phyloP scores from a whole-genome alignment of 2,888 invertebrate species.

The Epinotia bilunana region DNA sequence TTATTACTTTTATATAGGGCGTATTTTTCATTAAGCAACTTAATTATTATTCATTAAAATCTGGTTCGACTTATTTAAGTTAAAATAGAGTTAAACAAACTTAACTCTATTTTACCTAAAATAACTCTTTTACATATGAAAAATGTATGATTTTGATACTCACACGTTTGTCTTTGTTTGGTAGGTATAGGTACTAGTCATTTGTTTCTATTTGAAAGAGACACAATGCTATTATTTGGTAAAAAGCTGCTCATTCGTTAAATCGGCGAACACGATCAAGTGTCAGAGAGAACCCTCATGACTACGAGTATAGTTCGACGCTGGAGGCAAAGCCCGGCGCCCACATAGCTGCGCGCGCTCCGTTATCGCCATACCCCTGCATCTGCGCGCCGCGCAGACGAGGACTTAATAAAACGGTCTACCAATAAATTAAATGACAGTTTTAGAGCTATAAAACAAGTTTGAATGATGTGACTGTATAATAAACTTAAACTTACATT shows the following conservation, averaged over 20 bases:
- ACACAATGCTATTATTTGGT: background rate
- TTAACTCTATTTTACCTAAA: no score
- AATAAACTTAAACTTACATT: background rate
- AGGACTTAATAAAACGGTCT: no score
- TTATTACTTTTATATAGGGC: slow-evolving; percentile 4
- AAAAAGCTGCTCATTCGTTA: background rate
- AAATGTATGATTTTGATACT: no score
- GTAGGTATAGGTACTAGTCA: no score
- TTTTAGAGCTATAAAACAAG: background rate
- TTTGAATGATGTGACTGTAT: background rate
- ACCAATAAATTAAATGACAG: background rate
- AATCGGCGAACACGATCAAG: no score
- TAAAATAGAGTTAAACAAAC: no score
- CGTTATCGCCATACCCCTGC: no score
- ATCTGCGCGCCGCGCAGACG: no score
- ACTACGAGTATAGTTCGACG: background rate
- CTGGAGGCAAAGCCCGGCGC: no score
- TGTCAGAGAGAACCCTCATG: background rate
- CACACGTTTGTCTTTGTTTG: background rate
- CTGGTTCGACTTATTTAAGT: background rate
- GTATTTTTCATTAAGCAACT: background rate
- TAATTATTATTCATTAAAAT: background rate
- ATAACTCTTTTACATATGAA: no score
- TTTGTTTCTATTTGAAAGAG: background rate
- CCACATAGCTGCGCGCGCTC: no score